Base-by-base conservation (phyloP, 2,888 invertebrate genomes). In the Lydus trimaculatus region DNA sequence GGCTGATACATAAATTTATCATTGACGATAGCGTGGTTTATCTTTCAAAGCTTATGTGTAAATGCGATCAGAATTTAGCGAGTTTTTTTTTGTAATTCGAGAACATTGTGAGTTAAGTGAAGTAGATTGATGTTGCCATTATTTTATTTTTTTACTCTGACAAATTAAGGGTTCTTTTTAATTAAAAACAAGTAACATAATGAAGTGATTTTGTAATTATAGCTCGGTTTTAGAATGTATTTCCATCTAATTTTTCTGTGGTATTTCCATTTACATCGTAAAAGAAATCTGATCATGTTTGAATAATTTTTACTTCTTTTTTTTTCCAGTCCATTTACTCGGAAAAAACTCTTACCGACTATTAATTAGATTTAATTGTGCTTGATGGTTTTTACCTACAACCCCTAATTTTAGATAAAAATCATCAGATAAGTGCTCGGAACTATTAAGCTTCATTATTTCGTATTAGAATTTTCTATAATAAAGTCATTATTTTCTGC, bases 1-100 rank as follows among this genome's bases (percentile, higher is more conserved):
- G 61, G 56, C 61, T 68, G 64, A 69, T 65, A 66, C 63, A 65
- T 60, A 63, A 69, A 69, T 69, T 63, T 63, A 68, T 68, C 68
- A 68, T 61, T 61, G 65, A 58, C 59, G 52, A 1, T 48, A 11
- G 20, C 20, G 20, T 48, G 20, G 62, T 62, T 65, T 58, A 63
- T 63, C 67, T 58, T 63, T 52, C 28, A 31, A 28, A 63, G 31
- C 39, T 3, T 17, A 48, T 48, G 48, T 20, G 48, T 5, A 13
- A 20, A 48, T 48, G 6, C 9, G 3, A 11, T 11, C 9, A 20
- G 20, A 48, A 20, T 48, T 20, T 20, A 48, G 8, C 17, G 5
- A n/a, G 15, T 36, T 4, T 9, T 15, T 48, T 20, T 48, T 23
- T 48, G 8, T 20, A 48, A 20, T 48, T 20, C 7, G 11, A 48